Evolutionary conservation across 2,797 vertebrate genomes (phyloP).

Genomic region (Rousettus madagascariensis): DNA sequence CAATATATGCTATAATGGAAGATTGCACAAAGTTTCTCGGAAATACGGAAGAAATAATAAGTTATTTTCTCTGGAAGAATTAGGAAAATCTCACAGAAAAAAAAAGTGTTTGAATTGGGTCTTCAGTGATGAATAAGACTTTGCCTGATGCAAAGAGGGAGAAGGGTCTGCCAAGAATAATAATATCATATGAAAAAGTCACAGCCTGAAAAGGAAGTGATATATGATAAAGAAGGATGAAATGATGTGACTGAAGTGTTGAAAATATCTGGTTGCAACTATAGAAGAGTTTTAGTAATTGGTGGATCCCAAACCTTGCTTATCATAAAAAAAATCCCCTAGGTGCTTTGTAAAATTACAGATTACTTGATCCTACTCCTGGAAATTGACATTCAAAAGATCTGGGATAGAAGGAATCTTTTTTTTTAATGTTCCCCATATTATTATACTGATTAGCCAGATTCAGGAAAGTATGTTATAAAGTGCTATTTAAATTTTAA

Average conservation of each 20-base stretch:
- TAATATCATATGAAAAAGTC: neutral
- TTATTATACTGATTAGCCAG: neutral
- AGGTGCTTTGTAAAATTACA: constrained; percentile 7
- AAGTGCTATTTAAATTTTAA: constrained; percentile 3
- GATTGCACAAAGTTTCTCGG: neutral
- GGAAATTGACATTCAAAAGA: neutral
- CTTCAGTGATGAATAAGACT: constrained; percentile 22
- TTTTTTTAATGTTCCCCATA: neutral
- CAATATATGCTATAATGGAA: neutral
- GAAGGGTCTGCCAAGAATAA: neutral
- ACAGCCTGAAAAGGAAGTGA: neutral
- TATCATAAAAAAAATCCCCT: neutral
- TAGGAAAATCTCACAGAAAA: neutral
- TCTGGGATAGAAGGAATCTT: neutral
- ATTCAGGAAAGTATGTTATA: neutral
- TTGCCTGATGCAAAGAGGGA: neutral
- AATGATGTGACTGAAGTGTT: neutral
- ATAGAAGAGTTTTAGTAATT: neutral
- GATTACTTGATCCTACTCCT: neutral
- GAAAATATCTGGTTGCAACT: neutral
- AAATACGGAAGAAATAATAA: neutral
- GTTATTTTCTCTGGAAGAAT: neutral
- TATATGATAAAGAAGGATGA: neutral
- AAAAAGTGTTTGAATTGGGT: neutral
- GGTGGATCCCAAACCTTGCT: neutral